These are phyloP conservation scores for Chamaetylas fuelleborni DNA, from an alignment of 2,113 vertebrate species.

Conservation along the genomic window DNA sequence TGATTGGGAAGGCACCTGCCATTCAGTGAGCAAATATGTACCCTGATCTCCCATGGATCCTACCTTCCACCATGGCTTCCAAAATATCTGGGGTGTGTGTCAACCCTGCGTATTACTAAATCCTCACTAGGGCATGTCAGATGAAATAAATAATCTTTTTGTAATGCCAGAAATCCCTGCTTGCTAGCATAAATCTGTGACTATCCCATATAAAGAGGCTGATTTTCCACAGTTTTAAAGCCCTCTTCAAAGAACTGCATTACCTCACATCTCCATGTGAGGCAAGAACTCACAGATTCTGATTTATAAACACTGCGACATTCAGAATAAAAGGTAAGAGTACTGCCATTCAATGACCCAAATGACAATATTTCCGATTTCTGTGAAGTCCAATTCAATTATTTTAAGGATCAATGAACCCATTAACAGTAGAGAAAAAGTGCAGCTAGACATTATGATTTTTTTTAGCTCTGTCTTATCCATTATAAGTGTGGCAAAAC, in stretches of 20 bases:
- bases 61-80: background rate
- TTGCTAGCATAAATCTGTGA: background rate
- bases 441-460: background rate
- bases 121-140: background rate
- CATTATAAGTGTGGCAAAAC: background rate
- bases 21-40: background rate
- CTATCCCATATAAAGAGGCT: background rate
- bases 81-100: background rate
- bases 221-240: background rate
- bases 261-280: background rate
- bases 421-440: background rate
- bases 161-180: background rate
- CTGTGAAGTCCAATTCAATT: background rate
- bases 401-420: background rate
- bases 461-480: background rate
- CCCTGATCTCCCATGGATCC: background rate
- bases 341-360: background rate
- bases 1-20: background rate
- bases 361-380: background rate
- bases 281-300: background rate
- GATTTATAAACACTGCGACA: background rate
- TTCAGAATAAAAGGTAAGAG: background rate
- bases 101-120: background rate
- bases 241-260: background rate
- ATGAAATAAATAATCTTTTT: background rate